Conservation (phyloP, 2,797 vertebrate species). For the Lagodon rhomboides region DNA sequence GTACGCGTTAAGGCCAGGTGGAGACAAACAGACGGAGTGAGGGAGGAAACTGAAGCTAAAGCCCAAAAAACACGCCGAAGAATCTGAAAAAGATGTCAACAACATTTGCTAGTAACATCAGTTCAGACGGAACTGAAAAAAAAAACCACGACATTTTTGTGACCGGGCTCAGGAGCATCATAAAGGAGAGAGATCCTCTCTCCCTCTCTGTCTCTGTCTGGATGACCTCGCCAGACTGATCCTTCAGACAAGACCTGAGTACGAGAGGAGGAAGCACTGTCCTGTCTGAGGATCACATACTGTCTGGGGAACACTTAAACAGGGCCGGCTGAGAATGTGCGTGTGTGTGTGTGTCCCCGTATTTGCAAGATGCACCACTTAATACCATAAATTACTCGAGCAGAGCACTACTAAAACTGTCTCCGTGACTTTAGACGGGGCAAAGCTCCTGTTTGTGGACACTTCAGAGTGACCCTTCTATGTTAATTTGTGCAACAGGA, state of each 20-base stretch:
- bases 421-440: slow-evolving; percentile 32
- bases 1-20: neutral
- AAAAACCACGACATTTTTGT: slow-evolving; percentile 68
- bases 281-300: slow-evolving; percentile 81
- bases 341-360: slow-evolving; percentile 13
- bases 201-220: slow-evolving; percentile 67
- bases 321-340: slow-evolving; percentile 63
- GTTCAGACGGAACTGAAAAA: slow-evolving; percentile 50
- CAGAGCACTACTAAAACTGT: slow-evolving; percentile 66
- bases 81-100: slow-evolving; percentile 80
- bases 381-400: slow-evolving; percentile 76
- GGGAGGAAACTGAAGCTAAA: slow-evolving; percentile 19
- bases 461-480: slow-evolving; percentile 30
- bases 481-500: slow-evolving; percentile 37
- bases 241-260: slow-evolving; percentile 75
- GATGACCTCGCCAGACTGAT: slow-evolving; percentile 81
- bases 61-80: slow-evolving; percentile 48
- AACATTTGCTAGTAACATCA: slow-evolving; percentile 77
- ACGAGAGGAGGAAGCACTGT: slow-evolving; percentile 76
- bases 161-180: slow-evolving; percentile 73
- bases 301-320: slow-evolving; percentile 78
- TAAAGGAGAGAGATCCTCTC: slow-evolving; percentile 72
- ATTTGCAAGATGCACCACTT: slow-evolving; percentile 68
- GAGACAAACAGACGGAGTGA: slow-evolving; percentile 52
- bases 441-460: slow-evolving; percentile 37